A percentile compares a stretch with the other conserved stretches of the same genome.
Evolutionary conservation across 2,797 vertebrate species (phyloP).

Genomic region (Sebastes baramenuke): DNA sequence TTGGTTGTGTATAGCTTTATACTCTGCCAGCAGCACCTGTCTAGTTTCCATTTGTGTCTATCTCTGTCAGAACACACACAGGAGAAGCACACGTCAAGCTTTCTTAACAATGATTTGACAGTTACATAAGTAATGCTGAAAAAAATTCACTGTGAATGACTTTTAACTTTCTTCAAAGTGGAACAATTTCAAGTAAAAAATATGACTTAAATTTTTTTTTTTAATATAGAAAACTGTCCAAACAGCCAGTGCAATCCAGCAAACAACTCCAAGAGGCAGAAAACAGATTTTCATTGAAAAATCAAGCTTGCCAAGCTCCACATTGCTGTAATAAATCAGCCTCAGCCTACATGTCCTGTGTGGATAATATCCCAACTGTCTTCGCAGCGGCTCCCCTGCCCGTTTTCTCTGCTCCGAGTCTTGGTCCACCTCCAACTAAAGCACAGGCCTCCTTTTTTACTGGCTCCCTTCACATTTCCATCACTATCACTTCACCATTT

Average conservation of each 20-base stretch:
- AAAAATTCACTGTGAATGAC: not conserved
- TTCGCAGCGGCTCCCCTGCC: conserved; percentile 46
- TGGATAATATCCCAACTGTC: conserved; percentile 69
- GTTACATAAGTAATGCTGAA: conserved; percentile 1
- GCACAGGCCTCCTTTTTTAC: conserved; percentile 50
- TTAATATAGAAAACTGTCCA: not conserved
- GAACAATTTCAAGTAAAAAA: conserved; percentile 1
- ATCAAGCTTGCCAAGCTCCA: conserved; percentile 55
- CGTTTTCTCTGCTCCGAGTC: conserved; percentile 43
- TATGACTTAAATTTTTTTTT: not conserved
- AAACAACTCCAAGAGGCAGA: conserved; percentile 21
- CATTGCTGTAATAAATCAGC: conserved; percentile 61
- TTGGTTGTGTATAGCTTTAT: not conserved
- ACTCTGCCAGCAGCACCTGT: conserved; percentile 30
- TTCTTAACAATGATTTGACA: not conserved
- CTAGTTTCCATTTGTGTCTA: conserved; percentile 14
- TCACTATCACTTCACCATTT: conserved; percentile 48
- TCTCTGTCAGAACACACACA: conserved; percentile 14
- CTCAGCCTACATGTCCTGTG: conserved; percentile 43
- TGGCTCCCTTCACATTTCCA: conserved; percentile 50
- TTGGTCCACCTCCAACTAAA: conserved; percentile 72
- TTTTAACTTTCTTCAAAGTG: conserved; percentile 33
- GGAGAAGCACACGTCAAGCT: not conserved
- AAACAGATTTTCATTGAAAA: conserved; percentile 58
- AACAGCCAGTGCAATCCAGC: conserved; percentile 1